Conservation (phyloP, 2,113 vertebrate species). For the Cygnus buccinator region DNA sequence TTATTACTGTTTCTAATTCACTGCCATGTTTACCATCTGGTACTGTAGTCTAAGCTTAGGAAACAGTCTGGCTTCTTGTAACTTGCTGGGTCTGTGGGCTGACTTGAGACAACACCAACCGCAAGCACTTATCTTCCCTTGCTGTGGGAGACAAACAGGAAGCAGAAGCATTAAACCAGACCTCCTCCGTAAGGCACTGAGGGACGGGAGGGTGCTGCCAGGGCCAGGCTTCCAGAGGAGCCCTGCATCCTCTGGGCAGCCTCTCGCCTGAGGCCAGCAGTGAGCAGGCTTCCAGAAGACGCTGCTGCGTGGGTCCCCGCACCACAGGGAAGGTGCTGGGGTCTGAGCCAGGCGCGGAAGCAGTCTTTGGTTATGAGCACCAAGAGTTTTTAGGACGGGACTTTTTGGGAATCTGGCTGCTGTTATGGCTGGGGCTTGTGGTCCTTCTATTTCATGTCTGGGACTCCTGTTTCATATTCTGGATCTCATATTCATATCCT, state of each 20-base stretch:
- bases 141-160: background rate
- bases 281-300: background rate
- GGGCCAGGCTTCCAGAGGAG: background rate
- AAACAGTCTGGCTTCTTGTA: background rate
- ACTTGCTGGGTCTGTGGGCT: background rate
- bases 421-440: background rate
- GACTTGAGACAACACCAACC: background rate
- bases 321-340: background rate
- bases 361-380: background rate
- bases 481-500: too few species aligned
- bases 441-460: background rate
- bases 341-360: background rate
- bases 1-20: background rate
- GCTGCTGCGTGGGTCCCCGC: background rate
- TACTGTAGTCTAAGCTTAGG: background rate
- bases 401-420: accelerated
- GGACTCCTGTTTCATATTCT: background rate
- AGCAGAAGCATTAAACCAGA: background rate
- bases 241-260: too few species aligned
- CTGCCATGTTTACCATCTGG: background rate
- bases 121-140: background rate
- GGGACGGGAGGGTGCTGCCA: background rate
- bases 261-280: background rate
- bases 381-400: background rate
- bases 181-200: accelerated